Evolutionary conservation across 37 sponge, comb jelly and placozoan genomes (phyloP).

Genomic region (Bolinopsis microptera): DNA sequence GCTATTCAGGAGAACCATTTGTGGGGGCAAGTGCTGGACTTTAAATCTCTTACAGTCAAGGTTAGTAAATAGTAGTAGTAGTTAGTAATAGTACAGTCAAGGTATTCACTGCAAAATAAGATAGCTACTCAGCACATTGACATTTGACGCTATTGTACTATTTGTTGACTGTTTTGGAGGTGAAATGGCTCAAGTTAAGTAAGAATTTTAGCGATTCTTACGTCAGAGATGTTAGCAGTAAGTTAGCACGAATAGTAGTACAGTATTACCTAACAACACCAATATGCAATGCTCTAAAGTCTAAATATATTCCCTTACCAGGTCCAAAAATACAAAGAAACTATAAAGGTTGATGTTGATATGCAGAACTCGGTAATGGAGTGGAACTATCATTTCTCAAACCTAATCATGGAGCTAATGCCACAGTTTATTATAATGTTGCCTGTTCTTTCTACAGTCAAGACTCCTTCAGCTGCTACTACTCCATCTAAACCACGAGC

Average conservation of each 20-base stretch:
- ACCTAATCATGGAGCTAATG: conserved; percentile 50
- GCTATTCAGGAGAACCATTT: not conserved
- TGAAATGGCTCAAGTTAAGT: too few species aligned
- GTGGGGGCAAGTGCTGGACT: conserved; percentile 47
- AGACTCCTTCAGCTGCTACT: not conserved
- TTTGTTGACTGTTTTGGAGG: too few species aligned
- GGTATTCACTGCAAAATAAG: not conserved
- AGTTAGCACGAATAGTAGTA: too few species aligned
- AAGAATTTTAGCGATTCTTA: too few species aligned
- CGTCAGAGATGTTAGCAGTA: too few species aligned
- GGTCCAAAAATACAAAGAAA: conserved; percentile 1
- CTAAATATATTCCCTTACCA: too few species aligned
- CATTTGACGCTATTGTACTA: not conserved
- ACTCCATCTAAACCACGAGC: not conserved
- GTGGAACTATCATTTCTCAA: conserved; percentile 45
- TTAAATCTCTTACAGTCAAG: conserved; percentile 35
- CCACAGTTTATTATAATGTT: conserved; percentile 24
- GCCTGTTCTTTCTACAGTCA: not conserved
- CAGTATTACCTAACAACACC: too few species aligned
- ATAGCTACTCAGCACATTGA: not conserved
- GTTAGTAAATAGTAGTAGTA: not conserved
- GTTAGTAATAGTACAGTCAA: not conserved
- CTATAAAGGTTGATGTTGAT: conserved; percentile 6
- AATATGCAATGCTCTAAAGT: too few species aligned
- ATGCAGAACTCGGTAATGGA: conserved; percentile 31